Conservation (phyloP, 2,797 vertebrate species). For the Enoplosus armatus region DNA sequence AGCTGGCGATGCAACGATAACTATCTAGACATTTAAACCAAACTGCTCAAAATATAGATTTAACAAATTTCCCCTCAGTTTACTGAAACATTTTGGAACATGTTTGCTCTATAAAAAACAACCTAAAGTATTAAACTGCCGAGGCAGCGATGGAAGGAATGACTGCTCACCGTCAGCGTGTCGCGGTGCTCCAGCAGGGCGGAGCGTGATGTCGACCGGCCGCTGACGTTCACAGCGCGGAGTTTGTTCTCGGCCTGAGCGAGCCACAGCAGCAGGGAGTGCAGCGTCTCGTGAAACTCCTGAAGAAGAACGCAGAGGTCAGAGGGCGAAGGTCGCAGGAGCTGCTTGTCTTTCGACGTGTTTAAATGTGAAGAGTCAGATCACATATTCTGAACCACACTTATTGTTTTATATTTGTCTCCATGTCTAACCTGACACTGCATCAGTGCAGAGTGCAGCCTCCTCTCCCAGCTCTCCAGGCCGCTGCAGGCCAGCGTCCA, state of each 20-base stretch:
- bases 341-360: too few relatives aligned
- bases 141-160: background rate
- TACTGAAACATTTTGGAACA: background rate
- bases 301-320: conserved; percentile 53
- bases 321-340: background rate
- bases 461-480: conserved; percentile 87
- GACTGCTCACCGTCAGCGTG: conserved; percentile 84
- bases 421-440: conserved; percentile 88
- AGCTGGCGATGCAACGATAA: background rate
- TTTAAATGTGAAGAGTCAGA: too few relatives aligned
- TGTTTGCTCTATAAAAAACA: too few relatives aligned
- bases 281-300: conserved; percentile 92
- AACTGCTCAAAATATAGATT: too few relatives aligned
- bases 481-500: conserved; percentile 87
- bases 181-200: conserved; percentile 77
- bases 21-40: too few relatives aligned
- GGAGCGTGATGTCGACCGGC: conserved; percentile 62
- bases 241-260: conserved; percentile 86
- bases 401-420: too few relatives aligned
- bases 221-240: conserved; percentile 65
- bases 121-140: too few relatives aligned
- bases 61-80: background rate
- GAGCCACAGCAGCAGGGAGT: conserved; percentile 90
- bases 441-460: conserved; percentile 86
- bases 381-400: background rate